phyloP scores from a whole-genome alignment of 2,797 vertebrate genomes.

The Alfaro cultratus region DNA sequence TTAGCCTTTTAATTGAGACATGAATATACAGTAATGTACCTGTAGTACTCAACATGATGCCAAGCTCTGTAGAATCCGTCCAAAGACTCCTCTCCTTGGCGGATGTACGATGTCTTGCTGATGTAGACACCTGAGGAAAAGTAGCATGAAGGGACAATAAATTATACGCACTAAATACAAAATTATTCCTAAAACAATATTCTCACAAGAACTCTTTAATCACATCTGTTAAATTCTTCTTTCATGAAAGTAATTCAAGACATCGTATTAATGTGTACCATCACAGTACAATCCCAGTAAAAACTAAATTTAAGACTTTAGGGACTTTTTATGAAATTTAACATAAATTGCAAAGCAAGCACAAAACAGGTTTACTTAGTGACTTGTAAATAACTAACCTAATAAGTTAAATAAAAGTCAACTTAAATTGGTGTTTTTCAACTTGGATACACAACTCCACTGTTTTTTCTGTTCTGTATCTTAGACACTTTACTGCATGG shows the following conservation, averaged over 20 bases:
- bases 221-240: background rate
- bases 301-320: background rate
- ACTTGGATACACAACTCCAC: background rate
- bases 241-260: background rate
- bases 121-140: constrained; percentile 90
- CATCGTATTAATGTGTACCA: background rate
- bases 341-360: background rate
- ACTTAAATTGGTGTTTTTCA: background rate
- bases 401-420: background rate
- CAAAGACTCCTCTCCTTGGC: constrained; percentile 96
- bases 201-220: background rate
- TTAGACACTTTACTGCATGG: background rate
- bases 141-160: background rate
- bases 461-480: background rate
- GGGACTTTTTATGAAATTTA: background rate
- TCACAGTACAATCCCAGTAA: background rate
- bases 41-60: constrained; percentile 99
- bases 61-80: constrained; percentile 98
- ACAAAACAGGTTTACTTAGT: too few relatives aligned
- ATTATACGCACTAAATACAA: background rate
- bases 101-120: constrained; percentile 96
- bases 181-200: background rate
- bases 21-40: constrained; percentile 77
- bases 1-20: background rate
- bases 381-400: too few relatives aligned